Evolutionary conservation across 2,888 invertebrate genomes (phyloP), one percentile per base, ranked within the genome.

Genomic region (Euplagia quadripunctaria): DNA sequence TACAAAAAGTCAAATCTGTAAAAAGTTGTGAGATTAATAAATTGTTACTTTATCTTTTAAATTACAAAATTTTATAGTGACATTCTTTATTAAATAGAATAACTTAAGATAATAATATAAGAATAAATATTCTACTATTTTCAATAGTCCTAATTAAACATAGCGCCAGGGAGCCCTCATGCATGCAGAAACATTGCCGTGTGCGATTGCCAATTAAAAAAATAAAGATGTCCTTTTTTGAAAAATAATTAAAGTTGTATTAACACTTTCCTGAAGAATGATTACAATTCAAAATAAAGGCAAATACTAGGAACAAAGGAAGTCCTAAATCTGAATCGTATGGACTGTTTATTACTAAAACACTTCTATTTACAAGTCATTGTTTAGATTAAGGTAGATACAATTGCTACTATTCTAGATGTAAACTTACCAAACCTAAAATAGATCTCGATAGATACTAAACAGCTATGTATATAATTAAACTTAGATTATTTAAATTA

Each of bases 381-480:
- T 46, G 58, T 43, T 46, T 46, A 61, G 43, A 42, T 52, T 46
- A 69, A 43, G 61, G 31, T 55, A 68, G 17, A n/a, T n/a, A 55
- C 42, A 42, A 49, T 42, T 46, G 31, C 8, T 64, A 41, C 42
- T 2, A 41, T 31, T 41, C 17, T 67, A 42, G 17, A 55, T 58
- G 12, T 43, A 43, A 20, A 64, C 43, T 55, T 52, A 43, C 41
- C 14, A 55, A 71, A 17, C 16, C 20, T 65, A 51, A 70, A 52
- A 70, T 64, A 71, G 71, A 71, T 65, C 71, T 71, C 55, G 55
- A 46, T 64, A 11, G 41, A 31, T 46, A 65, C 11, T 52, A 52
- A 42, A 71, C 17, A 58, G 12, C 31, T 20, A 55, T 71, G 65
- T 71, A 65, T 9, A 69, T 68, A 61, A 61, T 69, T 43, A 52